Conservation (phyloP, 2,113 vertebrate species). For the Pelobates fuscus region DNA sequence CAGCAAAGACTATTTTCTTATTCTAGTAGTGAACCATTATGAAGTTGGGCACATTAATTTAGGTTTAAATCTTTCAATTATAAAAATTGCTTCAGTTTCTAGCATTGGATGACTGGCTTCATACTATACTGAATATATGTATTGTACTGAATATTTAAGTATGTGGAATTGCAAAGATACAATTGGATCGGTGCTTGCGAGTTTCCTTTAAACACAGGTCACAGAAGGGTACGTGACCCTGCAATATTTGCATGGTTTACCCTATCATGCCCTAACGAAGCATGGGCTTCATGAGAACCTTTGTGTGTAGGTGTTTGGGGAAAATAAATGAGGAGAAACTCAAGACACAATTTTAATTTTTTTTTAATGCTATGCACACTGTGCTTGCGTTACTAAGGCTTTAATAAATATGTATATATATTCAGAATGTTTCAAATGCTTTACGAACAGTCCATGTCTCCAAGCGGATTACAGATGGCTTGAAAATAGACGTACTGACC, state of each 20-base stretch:
- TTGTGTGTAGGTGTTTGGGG: no score
- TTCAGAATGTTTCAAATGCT: slow-evolving; percentile 1
- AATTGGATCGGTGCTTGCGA: slow-evolving; percentile 7
- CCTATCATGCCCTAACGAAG: not conserved
- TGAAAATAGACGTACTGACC: not conserved
- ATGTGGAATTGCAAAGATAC: slow-evolving; percentile 11
- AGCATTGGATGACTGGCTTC: not conserved
- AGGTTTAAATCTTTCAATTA: not conserved
- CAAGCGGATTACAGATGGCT: not conserved
- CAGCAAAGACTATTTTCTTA: slow-evolving; percentile 2
- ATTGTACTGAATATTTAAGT: slow-evolving; percentile 18
- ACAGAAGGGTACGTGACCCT: slow-evolving; percentile 8
- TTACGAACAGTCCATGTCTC: not conserved
- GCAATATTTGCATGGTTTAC: slow-evolving; percentile 24
- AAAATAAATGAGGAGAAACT: no score
- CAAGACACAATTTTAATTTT: slow-evolving; percentile 6
- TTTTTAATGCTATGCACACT: slow-evolving; percentile 24
- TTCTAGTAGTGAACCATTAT: not conserved
- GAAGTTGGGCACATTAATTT: not conserved
- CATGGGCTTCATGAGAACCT: not conserved
- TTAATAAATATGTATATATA: slow-evolving; percentile 20
- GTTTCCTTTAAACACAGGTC: slow-evolving; percentile 6
- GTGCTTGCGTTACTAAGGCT: slow-evolving; percentile 11
- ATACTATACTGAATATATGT: slow-evolving; percentile 5
- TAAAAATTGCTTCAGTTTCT: not conserved